Evolutionary conservation across 2,888 invertebrate genomes (phyloP), one percentile per base, ranked within the genome.

Genomic region (Heliconius sara): DNA sequence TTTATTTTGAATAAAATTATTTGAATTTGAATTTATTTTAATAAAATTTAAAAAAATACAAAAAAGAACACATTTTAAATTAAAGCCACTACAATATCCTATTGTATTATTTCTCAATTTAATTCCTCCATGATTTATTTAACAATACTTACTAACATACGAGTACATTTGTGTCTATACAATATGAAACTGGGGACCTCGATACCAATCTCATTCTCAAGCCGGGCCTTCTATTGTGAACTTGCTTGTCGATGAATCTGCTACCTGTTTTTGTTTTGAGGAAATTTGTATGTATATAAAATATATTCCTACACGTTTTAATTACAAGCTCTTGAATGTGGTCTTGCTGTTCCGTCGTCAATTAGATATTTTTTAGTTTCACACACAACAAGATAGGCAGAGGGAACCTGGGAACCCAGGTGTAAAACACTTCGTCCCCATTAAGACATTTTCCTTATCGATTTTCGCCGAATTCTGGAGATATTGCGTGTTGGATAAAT

Each of bases 201-300:
- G 77, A 85, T 85, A 84, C 78, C 60, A 82, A 85, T 85, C 85
- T 76, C 68, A 78, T 83, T 85, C 83, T 80, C 85, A 85, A 77
- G 80, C 47, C 77, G 72, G 81, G 77, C 81, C 82, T 83, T 84
- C 80, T 75, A 79, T 83, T 82, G 79, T 82, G 10, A 2, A 39
- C 9, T 73, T 60, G 77, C 39, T 71, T 83, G 83, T 77, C 81
- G 30, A 25, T 79, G 57, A 73, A 72, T 71, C 68, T 76, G 76
- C 65, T 81, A 71, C 79, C 79, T 78, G 74, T 80, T 82, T 81
- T 82, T 82, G 79, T 74, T 70, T 80, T 78, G 67, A 66, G 77
- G 74, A 82, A 78, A 71, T 25, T 76, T 43, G 16, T 57, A 16
- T 30, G 30, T 76, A 73, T 19, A n/a, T 67, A 57, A n/a, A n/a